Conservation (phyloP, 1,140 invertebrate genomes). For the Aricia agestis region DNA sequence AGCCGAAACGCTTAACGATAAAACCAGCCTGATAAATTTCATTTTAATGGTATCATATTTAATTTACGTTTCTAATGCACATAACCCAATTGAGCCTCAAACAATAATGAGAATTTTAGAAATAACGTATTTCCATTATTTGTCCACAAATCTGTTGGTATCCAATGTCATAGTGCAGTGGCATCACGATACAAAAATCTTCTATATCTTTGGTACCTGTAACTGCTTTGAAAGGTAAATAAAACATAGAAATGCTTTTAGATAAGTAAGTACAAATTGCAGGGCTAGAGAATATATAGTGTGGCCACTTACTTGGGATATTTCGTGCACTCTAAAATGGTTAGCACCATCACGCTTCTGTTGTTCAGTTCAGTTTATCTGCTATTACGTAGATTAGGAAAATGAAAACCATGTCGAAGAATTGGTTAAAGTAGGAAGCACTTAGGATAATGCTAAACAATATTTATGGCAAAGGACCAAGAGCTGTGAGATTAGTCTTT, state of each 20-base stretch:
- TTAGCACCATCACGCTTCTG: constrained; percentile 14
- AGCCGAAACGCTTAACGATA: no score
- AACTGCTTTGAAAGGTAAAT: background rate
- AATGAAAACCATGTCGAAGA: background rate
- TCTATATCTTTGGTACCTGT: background rate
- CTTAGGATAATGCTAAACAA: background rate
- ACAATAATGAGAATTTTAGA: background rate
- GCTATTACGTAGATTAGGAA: background rate
- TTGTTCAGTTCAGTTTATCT: background rate
- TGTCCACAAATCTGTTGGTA: no score
- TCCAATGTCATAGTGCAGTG: no score
- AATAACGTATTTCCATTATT: background rate
- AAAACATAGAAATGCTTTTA: constrained; percentile 34
- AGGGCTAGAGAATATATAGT: constrained; percentile 26
- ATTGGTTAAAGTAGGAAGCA: background rate
- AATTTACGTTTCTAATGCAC: background rate
- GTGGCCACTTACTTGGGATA: constrained; percentile 1
- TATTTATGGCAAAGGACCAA: no score
- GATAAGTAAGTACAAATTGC: constrained; percentile 27
- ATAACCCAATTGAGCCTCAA: background rate
- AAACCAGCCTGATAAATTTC: no score
- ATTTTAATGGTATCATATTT: no score
- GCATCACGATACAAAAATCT: no score
- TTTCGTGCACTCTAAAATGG: constrained; percentile 17
- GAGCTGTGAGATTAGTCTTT: no score